Conservation (phyloP, 2,797 vertebrate species). For the Adelosebastes latens region DNA sequence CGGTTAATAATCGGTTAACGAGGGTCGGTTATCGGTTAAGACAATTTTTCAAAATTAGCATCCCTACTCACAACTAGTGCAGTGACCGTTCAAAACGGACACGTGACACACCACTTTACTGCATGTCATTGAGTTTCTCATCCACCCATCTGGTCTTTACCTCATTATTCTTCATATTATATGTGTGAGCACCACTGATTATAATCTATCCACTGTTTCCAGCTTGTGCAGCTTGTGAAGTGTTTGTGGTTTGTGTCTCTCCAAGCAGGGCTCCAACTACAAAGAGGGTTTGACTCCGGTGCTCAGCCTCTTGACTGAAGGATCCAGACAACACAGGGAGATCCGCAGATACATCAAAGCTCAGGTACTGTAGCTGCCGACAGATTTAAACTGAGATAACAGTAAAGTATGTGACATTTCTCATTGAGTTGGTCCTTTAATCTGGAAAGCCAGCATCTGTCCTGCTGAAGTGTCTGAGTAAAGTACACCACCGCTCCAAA, state of each 20-base stretch:
- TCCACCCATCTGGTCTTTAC: neutral
- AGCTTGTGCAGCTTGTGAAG: constrained; percentile 28
- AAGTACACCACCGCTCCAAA: no score
- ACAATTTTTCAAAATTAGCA: no score
- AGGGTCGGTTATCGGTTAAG: no score
- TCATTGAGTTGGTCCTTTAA: neutral
- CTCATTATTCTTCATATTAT: neutral
- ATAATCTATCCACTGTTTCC: neutral
- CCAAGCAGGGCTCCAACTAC: constrained; percentile 91
- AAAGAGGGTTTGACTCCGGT: constrained; percentile 97
- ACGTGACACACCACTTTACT: neutral
- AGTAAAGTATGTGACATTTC: neutral
- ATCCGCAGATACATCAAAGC: constrained; percentile 97
- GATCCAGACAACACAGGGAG: constrained; percentile 92
- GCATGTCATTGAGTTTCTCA: neutral
- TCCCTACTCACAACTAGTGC: neutral
- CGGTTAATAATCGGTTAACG: no score
- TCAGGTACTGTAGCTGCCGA: constrained; percentile 81
- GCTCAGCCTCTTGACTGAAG: constrained; percentile 94
- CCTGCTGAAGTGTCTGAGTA: neutral
- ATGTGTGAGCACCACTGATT: neutral
- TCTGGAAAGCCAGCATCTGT: neutral
- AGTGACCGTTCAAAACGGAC: neutral
- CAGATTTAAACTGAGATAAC: neutral
- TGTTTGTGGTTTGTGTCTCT: constrained; percentile 48